Evolutionary conservation across 2,113 vertebrate genomes (phyloP), one percentile per base, ranked within the genome.

Genomic region (Carettochelys insculpta): DNA sequence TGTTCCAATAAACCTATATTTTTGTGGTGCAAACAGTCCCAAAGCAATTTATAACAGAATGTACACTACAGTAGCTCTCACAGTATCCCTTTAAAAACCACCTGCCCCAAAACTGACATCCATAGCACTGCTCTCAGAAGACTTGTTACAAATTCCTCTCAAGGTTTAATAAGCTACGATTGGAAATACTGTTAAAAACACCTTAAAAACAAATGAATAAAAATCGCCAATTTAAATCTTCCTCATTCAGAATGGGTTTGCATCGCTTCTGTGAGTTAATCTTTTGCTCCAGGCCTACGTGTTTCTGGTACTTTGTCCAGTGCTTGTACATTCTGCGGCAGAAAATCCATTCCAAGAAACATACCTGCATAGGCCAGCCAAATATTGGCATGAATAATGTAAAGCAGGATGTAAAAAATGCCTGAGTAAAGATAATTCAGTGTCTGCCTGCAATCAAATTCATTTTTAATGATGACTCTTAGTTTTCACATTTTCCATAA

Each of bases 401-500:
- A 54, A 88, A 73, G 43, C 27, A 83, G 3, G 82, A 45, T 75
- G 0, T n/a, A 68, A 85, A 86, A 96, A 86, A 86, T 89, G 81
- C 47, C 79, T 43, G 41, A 20, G 38, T 80, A 43, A 43, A 52
- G 25, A 45, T 56, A 50, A 82, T 34, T 0, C 71, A 43, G 61
- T 5, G 27, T 75, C 34, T 73, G 11, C 77, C 79, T 89, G 38
- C 1, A 89, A 5, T 17, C 68, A 24, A 81, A 68, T 76, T 91
- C 11, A 8, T 38, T 87, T 89, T 83, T 77, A 87, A 87, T 89
- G 77, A 20, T 73, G 34, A 65, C 48, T 89, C 14, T 77, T 83
- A 51, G 80, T 41, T 81, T 96, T 88, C 78, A 79, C 8, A 25
- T 41, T 90, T 91, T 58, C 13, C 51, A 10, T 88, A 87, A 82